A percentile compares a stretch with the other conserved stretches of the same genome.
phyloP scores from a whole-genome alignment of 2,888 invertebrate species.

The Aspidiotus rigidus region DNA sequence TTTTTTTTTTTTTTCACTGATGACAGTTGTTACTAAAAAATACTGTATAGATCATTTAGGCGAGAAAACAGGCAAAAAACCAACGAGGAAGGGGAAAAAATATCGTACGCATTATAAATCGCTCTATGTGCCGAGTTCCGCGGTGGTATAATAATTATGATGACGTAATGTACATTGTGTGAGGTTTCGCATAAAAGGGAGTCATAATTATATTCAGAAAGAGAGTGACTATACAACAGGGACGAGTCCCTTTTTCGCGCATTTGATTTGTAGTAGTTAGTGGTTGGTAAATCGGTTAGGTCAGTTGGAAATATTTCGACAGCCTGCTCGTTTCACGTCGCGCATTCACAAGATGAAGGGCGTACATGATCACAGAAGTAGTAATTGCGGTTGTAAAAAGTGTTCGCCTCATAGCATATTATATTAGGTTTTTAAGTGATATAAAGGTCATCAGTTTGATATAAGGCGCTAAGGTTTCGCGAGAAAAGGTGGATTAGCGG shows the following conservation, averaged over 20 bases:
- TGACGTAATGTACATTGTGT: conserved; percentile 15
- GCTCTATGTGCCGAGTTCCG: neutral
- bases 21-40: conserved; percentile 2
- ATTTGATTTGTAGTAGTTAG: neutral
- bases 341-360: neutral
- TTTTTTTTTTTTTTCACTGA: neutral
- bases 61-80: neutral
- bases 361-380: neutral
- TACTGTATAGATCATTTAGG: neutral
- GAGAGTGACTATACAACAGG: neutral
- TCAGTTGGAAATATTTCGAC: neutral
- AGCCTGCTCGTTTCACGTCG: neutral
- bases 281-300: conserved; percentile 4
- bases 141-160: conserved; percentile 12
- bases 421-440: too few species aligned
- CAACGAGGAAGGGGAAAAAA: neutral
- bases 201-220: neutral
- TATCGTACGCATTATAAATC: neutral
- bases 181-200: conserved; percentile 5
- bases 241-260: neutral
- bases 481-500: too few species aligned
- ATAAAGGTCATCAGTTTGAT: too few species aligned
- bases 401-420: too few species aligned
- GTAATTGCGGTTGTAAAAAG: neutral
- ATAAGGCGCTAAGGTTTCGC: too few species aligned